Percentiles rank a stretch among this genome's conserved stretches.
phyloP scores from a whole-genome alignment of 2,888 invertebrate species.

The Drosophila pegasa region DNA sequence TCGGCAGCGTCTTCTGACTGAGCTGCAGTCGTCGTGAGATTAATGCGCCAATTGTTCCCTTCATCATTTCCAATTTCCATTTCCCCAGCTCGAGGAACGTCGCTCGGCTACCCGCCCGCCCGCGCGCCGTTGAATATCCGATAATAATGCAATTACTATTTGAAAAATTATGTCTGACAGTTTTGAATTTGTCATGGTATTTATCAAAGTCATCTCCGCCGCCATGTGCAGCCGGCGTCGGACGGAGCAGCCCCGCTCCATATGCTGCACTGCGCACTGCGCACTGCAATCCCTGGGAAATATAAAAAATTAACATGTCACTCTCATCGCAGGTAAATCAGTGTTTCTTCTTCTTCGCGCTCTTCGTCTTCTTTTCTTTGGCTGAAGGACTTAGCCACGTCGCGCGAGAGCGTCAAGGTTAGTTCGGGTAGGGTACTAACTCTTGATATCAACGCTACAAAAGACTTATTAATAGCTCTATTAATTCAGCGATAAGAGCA shows the following conservation, averaged over 20 bases:
- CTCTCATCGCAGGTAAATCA: conserved; percentile 79
- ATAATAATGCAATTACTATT: conserved; percentile 83
- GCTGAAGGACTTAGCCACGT: conserved; percentile 65
- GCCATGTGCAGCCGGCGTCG: conserved; percentile 42
- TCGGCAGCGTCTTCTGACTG: conserved; percentile 31
- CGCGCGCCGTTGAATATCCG: conserved; percentile 41
- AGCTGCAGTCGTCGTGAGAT: conserved; percentile 64
- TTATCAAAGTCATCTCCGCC: conserved; percentile 80
- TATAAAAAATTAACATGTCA: conserved; percentile 79
- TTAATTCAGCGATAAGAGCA: conserved; percentile 75
- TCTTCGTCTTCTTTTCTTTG: conserved; percentile 47
- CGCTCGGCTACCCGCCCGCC: conserved; percentile 22
- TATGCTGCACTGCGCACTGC: conserved; percentile 27
- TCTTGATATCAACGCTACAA: conserved; percentile 64
- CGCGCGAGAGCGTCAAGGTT: conserved; percentile 58
- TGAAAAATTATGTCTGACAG: conserved; percentile 83
- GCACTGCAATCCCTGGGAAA: conserved; percentile 40
- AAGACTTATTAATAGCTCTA: conserved; percentile 80
- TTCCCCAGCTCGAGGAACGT: conserved; percentile 33
- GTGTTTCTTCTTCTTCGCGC: conserved; percentile 30
- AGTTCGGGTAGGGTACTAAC: conserved; percentile 22
- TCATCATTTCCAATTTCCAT: conserved; percentile 74
- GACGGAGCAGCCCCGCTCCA: conserved; percentile 28
- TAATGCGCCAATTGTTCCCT: conserved; percentile 83
- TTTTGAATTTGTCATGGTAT: conserved; percentile 83